Evolutionary conservation across 2,797 vertebrate species (phyloP).

Genomic region (Taeniopygia guttata): DNA sequence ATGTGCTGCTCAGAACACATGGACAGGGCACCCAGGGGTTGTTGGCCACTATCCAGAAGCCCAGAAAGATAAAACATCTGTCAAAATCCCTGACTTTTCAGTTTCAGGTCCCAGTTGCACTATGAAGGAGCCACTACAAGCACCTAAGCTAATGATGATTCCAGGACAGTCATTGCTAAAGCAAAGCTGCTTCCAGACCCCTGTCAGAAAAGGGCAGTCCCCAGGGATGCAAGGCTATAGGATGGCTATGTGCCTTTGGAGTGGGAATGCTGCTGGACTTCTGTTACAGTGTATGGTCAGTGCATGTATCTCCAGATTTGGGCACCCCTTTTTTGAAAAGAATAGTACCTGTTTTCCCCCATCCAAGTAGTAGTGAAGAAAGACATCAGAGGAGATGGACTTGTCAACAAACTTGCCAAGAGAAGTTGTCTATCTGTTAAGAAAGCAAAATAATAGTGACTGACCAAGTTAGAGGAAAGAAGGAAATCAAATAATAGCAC

Average conservation of each 20-base stretch:
- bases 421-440: not conserved
- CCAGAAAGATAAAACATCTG: not conserved
- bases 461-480: not conserved
- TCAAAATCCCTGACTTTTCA: not conserved
- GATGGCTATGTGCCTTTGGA: not conserved
- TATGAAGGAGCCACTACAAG: not conserved
- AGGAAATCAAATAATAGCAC: not conserved
- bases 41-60: not conserved
- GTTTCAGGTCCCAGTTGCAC: not conserved
- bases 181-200: not conserved
- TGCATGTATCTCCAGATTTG: not conserved
- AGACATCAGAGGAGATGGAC: not conserved
- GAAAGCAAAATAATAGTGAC: not conserved
- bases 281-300: rapidly evolving
- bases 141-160: not conserved
- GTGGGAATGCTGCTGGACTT: not conserved
- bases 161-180: not conserved
- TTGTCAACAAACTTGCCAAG: not conserved
- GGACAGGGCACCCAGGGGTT: not conserved
- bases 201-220: not conserved
- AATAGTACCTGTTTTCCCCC: not conserved
- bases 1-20: not conserved
- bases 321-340: not conserved
- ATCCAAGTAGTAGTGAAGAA: not conserved
- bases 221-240: not conserved